Evolutionary conservation across 2,113 vertebrate species (phyloP).

Genomic region (Scartelaos histophorus): DNA sequence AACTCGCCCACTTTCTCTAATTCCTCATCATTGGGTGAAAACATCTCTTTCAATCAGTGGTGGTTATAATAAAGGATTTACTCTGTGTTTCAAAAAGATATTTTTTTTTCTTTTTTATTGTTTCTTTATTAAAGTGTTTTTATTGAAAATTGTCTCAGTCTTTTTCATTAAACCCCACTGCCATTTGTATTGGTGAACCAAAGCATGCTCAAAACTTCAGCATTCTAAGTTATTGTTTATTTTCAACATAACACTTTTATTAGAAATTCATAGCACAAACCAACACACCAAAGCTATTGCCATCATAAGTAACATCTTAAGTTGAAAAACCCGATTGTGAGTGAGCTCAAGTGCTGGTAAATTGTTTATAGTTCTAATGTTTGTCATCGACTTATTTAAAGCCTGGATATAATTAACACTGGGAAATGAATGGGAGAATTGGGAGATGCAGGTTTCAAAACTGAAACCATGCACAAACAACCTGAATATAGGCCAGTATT

Average conservation of each 20-base stretch:
- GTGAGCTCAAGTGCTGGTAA: background rate
- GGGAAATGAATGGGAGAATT: too few relatives aligned
- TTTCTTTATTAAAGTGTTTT: constrained; percentile 78
- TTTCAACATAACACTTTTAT: constrained; percentile 48
- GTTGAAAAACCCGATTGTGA: constrained; percentile 2
- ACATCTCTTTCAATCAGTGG: constrained; percentile 73
- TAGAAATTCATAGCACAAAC: constrained; percentile 49
- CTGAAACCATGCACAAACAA: too few relatives aligned
- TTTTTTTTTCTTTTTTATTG: constrained; percentile 65
- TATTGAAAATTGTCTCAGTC: constrained; percentile 42
- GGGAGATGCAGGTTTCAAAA: too few relatives aligned
- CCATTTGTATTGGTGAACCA: background rate
- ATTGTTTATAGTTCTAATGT: background rate
- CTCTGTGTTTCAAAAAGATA: constrained; percentile 70
- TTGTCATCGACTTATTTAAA: background rate
- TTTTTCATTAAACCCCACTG: background rate
- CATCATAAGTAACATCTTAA: constrained; percentile 23
- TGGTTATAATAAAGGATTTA: constrained; percentile 75
- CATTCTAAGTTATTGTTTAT: background rate
- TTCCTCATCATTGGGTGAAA: constrained; percentile 63
- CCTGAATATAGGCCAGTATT: too few relatives aligned
- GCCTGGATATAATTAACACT: background rate
- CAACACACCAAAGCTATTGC: constrained; percentile 16
- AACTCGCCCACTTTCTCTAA: constrained; percentile 60
- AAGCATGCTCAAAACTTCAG: background rate